Base-by-base conservation (phyloP, 2,888 invertebrate species). In the Ormyrus thymus region DNA sequence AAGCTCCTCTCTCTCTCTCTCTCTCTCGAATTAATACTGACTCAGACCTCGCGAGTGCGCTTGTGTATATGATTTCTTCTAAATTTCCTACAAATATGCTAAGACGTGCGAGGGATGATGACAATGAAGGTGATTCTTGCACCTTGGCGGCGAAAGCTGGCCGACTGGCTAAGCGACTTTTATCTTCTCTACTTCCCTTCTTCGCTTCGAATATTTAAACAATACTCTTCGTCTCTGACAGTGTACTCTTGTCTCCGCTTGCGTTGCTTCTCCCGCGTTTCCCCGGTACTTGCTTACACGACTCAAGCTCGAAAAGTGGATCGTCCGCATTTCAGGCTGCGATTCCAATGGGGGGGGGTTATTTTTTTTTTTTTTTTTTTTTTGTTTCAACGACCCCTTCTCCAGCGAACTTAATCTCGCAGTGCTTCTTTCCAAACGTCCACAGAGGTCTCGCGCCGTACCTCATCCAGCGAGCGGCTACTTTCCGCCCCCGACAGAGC, bases 131-230 rank as follows among this genome's bases (percentile, higher is more conserved):
- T 82, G 55, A 29, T 55, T 71, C 65, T 68, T 66, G 51, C n/a
- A 56, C 68, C 48, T 45, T 53, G 46, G 76, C 81, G 85, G 84
- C 84, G 85, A 86, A 86, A 86, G 83, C 84, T 84, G 82, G 76
- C 76, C 78, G 84, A 81, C 77, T 76, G 61, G 69, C 81, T 83
- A 78, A 80, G 73, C 79, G 78, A 82, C 72, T 78, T 62, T 13
- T 45, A 10, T 29, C 7, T 13, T 78, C 81, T 80, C 81, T 81
- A 76, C 72, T 69, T 61, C 59, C 69, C 76, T 76, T 78, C 73
- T 62, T 80, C 81, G 70, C 51, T 66, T 56, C 43, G 62, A 72
- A 74, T 69, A 58, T 62, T 61, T 29, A 29, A 76, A 72, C 73
- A 66, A 72, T 76, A 68, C 69, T 77, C 72, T 62, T 78, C 68